Evolutionary conservation across 2,888 invertebrate genomes (phyloP).

Genomic region (Zaprionus bogoriensis): DNA sequence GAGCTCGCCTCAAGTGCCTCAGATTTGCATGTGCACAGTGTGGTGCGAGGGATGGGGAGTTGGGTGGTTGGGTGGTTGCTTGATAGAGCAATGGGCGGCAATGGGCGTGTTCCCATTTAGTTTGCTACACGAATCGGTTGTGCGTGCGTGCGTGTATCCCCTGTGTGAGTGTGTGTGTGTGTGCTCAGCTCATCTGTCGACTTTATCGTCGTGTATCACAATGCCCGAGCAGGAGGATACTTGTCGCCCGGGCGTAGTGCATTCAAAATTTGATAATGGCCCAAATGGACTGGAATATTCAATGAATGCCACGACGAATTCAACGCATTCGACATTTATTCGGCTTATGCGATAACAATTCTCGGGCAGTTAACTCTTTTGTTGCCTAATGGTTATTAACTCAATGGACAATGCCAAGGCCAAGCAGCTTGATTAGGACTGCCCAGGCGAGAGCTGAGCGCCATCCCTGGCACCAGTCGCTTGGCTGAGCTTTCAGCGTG

Average conservation of each 20-base stretch:
- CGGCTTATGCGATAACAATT: constrained; percentile 51
- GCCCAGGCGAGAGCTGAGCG: too few species aligned
- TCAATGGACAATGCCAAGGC: not conserved
- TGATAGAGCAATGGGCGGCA: too few species aligned
- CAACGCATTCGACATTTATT: constrained; percentile 41
- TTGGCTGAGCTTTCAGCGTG: not conserved
- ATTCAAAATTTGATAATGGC: constrained; percentile 66
- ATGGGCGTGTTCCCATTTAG: constrained; percentile 32
- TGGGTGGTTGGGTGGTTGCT: not conserved
- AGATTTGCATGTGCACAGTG: constrained; percentile 57
- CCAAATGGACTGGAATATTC: constrained; percentile 58
- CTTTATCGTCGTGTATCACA: constrained; percentile 57
- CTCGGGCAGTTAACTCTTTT: constrained; percentile 34
- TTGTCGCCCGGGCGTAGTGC: constrained; percentile 46
- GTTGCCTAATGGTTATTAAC: constrained; percentile 4
- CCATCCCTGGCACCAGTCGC: not conserved
- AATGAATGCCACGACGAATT: constrained; percentile 25
- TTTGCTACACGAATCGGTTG: constrained; percentile 49
- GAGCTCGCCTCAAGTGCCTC: constrained; percentile 54
- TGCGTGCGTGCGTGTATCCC: constrained; percentile 11
- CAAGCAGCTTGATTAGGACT: not conserved
- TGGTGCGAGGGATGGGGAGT: not conserved
- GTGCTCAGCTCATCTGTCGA: constrained; percentile 48
- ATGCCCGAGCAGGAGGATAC: constrained; percentile 53
- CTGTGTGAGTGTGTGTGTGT: constrained; percentile 15